Conservation (phyloP, 2,888 invertebrate species). For the Callosobruchus maculatus region DNA sequence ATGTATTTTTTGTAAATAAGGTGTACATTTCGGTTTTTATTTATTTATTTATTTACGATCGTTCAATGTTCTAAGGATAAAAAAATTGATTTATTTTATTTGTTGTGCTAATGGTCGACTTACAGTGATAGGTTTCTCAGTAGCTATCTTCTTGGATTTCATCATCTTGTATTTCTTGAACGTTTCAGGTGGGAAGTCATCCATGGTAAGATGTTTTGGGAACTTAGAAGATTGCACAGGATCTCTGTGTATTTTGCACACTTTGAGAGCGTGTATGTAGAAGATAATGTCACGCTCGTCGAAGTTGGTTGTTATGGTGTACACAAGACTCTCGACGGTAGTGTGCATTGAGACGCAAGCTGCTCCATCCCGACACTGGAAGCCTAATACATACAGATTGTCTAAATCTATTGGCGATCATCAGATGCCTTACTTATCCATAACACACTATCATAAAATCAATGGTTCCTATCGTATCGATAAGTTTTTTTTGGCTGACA, state of each 20-base stretch:
- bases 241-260: slow-evolving; percentile 53
- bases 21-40: too few relatives aligned
- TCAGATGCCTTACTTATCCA: too few relatives aligned
- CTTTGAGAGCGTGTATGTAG: slow-evolving; percentile 60
- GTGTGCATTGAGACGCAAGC: slow-evolving; percentile 63
- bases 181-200: slow-evolving; percentile 38
- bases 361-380: slow-evolving; percentile 51
- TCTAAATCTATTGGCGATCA: too few relatives aligned
- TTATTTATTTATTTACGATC: too few relatives aligned
- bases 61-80: too few relatives aligned
- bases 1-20: too few relatives aligned
- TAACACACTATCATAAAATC: too few relatives aligned
- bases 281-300: slow-evolving; percentile 51
- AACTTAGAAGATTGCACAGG: slow-evolving; percentile 35
- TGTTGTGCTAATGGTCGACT: neutral
- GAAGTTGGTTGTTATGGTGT: slow-evolving; percentile 55
- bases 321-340: slow-evolving; percentile 56
- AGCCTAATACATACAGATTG: slow-evolving; percentile 16
- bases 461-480: too few relatives aligned
- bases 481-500: too few relatives aligned
- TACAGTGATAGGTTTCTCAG: slow-evolving; percentile 37
- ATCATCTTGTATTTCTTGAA: slow-evolving; percentile 37
- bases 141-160: slow-evolving; percentile 38
- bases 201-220: slow-evolving; percentile 38
- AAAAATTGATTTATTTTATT: too few relatives aligned